These are phyloP conservation scores for Loripinus fragilis DNA, from an alignment of 2,888 invertebrate genomes.

Conservation along the genomic window DNA sequence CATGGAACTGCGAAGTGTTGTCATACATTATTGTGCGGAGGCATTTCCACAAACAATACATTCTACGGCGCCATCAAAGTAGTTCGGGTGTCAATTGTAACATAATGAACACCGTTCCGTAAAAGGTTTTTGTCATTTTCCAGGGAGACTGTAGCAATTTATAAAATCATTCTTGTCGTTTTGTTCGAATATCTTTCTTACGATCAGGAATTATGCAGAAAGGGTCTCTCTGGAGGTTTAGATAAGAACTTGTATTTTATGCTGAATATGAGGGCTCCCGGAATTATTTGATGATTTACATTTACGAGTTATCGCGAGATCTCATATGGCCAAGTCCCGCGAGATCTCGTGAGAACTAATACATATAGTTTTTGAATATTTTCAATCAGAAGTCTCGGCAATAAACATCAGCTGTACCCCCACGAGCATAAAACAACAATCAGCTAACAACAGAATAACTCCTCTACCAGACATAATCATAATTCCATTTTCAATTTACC, in stretches of 20 bases:
- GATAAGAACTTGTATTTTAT: constrained; percentile 25
- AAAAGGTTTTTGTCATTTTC: constrained; percentile 50
- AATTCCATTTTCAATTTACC: constrained; percentile 24
- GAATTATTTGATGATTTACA: constrained; percentile 44
- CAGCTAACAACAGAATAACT: constrained; percentile 29
- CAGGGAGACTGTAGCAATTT: constrained; percentile 44
- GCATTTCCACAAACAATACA: neutral
- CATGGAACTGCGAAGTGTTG: too few species aligned
- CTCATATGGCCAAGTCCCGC: constrained; percentile 12
- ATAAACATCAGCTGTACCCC: constrained; percentile 36
- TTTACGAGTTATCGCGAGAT: constrained; percentile 30
- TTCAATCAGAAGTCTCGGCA: constrained; percentile 38
- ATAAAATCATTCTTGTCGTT: constrained; percentile 38
- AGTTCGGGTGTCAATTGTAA: constrained; percentile 12
- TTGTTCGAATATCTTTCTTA: constrained; percentile 35
- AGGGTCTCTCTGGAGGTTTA: constrained; percentile 10
- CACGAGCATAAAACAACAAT: constrained; percentile 25
- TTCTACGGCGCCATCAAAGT: neutral
- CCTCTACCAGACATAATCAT: constrained; percentile 17
- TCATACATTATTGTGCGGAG: too few species aligned
- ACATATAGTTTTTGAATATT: constrained; percentile 49
- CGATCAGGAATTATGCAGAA: constrained; percentile 42
- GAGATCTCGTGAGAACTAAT: constrained; percentile 36
- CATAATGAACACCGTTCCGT: constrained; percentile 27
- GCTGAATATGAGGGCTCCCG: constrained; percentile 6